Evolutionary conservation across 2,888 invertebrate species (phyloP), one percentile per base, ranked within the genome.

Genomic region (Idaea biselata): DNA sequence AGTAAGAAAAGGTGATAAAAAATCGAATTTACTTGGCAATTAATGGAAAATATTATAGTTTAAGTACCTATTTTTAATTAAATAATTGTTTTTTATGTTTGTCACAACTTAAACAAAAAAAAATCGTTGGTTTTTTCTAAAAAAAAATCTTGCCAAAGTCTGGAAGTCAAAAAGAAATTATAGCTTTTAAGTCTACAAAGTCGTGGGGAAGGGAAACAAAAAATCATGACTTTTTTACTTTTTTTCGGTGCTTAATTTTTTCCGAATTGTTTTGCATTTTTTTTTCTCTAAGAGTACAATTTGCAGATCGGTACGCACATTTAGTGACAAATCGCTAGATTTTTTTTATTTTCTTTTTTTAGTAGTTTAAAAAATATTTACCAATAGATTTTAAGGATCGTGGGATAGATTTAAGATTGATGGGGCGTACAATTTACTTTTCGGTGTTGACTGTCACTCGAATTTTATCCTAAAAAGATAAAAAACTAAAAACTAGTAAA

Each of bases 21-120:
- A 83, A 89, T 88, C 91, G 91, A 91, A 91, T 91, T 91, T 91
- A 91, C 76, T 83, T 84, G 89, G 85, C 89, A 84, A 85, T 81
- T 79, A 75, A 75, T 72, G 69, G 60, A 63, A 65, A 63, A 72
- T 44, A 68, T 72, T 81, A 80, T 78, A 66, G 70, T 65, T 68
- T 75, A 76, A 80, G 76, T 25, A 63, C 66, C 59, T 69, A 63
- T 63, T 65, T 68, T 65, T 70, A 67, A 67, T 64, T 66, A 63
- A 72, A 66, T 63, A 67, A 61, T 67, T 73, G 68, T 71, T 68
- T 70, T 73, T 72, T 74, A 25, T 73, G 68, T 72, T 73, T 72
- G 78, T 81, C 81, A 77, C 79, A 80, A 81, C 73, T 62, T 69
- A 65, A 58, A 60, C 17, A 63, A 66, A 66, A 62, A 59, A 60